Evolutionary conservation across 2,797 vertebrate genomes (phyloP).

Genomic region (Geotria australis): DNA sequence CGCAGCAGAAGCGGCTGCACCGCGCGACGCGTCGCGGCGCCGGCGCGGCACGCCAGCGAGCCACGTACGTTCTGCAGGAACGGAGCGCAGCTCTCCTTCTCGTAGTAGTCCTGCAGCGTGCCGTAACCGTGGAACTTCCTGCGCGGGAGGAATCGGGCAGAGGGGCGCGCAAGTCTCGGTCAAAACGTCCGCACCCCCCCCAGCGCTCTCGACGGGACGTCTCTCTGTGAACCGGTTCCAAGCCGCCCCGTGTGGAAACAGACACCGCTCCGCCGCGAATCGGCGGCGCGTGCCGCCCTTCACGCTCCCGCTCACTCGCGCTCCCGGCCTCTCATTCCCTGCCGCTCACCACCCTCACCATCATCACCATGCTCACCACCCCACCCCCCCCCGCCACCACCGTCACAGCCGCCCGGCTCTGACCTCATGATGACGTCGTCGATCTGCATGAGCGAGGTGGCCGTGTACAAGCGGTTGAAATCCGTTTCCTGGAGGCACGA

Average conservation of each 20-base stretch:
- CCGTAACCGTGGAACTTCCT: constrained; percentile 83
- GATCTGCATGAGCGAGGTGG: constrained; percentile 94
- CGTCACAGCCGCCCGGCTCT: no score
- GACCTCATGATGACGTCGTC: constrained; percentile 96
- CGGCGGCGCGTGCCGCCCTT: no score
- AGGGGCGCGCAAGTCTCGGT: background rate
- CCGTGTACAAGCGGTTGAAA: constrained; percentile 46
- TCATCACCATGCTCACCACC: no score
- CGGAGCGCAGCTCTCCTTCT: constrained; percentile 78
- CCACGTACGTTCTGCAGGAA: constrained; percentile 66
- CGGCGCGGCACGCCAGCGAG: background rate
- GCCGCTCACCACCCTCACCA: no score
- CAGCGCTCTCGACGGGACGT: background rate
- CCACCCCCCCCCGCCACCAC: no score
- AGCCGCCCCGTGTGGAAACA: no score
- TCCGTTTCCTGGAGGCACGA: constrained; percentile 27
- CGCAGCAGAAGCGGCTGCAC: no score
- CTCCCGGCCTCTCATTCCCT: no score
- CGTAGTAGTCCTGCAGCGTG: constrained; percentile 85
- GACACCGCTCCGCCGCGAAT: no score
- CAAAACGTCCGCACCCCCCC: background rate
- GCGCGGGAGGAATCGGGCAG: background rate
- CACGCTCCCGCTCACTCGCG: no score
- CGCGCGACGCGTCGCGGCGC: no score
- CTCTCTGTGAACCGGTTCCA: background rate